phyloP scores from a whole-genome alignment of 1,140 invertebrate genomes.

The Globodera rostochiensis region DNA sequence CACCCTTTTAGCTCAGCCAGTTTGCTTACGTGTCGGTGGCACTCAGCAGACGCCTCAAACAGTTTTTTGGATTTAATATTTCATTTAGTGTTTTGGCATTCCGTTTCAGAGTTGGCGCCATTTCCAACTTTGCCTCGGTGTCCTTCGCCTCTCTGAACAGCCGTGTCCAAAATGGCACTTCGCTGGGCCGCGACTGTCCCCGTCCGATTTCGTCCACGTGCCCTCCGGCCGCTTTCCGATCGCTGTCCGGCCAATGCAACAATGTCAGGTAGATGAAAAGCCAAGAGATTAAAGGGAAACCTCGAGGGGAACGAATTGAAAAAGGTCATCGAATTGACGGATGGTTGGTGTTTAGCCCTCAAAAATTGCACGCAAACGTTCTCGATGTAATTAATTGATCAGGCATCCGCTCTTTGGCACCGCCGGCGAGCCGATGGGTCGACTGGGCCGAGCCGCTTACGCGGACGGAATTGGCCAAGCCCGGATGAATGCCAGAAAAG shows the following conservation, averaged over 20 bases:
- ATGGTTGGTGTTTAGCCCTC: no score
- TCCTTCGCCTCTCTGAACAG: conserved; percentile 3
- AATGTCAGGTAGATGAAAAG: conserved; percentile 29
- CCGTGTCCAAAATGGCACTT: conserved; percentile 29
- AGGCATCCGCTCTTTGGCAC: conserved; percentile 42
- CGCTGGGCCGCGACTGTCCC: conserved; percentile 31
- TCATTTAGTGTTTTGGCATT: conserved; percentile 20
- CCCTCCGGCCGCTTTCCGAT: conserved; percentile 40
- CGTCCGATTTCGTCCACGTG: conserved; percentile 29
- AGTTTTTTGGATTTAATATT: conserved; percentile 36
- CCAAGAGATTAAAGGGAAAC: no score
- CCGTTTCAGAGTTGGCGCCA: conserved; percentile 10
- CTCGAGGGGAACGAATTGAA: no score
- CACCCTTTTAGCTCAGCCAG: conserved; percentile 36
- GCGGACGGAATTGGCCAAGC: conserved; percentile 33
- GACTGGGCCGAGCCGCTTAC: conserved; percentile 33
- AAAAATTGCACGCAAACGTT: no score
- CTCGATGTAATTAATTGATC: not conserved
- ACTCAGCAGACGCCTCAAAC: conserved; percentile 40
- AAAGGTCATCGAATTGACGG: no score
- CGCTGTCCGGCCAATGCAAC: conserved; percentile 45
- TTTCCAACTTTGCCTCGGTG: conserved; percentile 11
- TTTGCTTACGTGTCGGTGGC: conserved; percentile 42
- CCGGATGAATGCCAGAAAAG: conserved; percentile 12
- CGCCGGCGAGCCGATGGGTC: conserved; percentile 46